A percentile compares a stretch with the other conserved stretches of the same genome.
Conservation (phyloP, 92 coral and sea anemone genomes). For the Palythoa caribaeorum region DNA sequence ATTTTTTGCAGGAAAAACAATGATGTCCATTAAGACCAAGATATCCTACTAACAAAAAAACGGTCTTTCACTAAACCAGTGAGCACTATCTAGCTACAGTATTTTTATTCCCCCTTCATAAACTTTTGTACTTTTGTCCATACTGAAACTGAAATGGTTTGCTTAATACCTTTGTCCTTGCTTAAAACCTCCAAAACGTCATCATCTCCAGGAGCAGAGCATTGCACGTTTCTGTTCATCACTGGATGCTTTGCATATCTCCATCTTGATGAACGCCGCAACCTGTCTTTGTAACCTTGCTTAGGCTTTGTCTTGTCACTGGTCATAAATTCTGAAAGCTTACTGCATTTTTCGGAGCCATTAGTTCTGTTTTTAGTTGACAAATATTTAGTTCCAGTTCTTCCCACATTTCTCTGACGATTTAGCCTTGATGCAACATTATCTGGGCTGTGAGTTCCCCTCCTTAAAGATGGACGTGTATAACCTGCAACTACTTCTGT, state of each 20-base stretch:
- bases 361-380: background rate
- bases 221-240: background rate
- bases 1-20: no score
- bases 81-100: no score
- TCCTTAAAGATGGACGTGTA: background rate
- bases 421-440: conserved; percentile 8
- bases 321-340: conserved; percentile 3
- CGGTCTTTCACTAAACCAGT: no score
- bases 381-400: background rate
- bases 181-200: background rate
- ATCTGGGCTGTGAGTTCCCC: conserved; percentile 17
- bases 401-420: conserved; percentile 1
- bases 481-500: background rate
- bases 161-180: conserved; percentile 4
- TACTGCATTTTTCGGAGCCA: background rate
- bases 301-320: background rate
- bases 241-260: conserved; percentile 7
- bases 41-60: no score
- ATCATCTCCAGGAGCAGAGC: background rate
- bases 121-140: background rate
- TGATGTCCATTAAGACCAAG: no score
- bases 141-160: background rate
- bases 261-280: background rate
- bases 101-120: background rate
- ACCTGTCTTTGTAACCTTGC: background rate